Percentiles rank a stretch among this genome's conserved stretches.
Conservation (phyloP, 2,888 invertebrate species). For the Teinopalpus imperialis region DNA sequence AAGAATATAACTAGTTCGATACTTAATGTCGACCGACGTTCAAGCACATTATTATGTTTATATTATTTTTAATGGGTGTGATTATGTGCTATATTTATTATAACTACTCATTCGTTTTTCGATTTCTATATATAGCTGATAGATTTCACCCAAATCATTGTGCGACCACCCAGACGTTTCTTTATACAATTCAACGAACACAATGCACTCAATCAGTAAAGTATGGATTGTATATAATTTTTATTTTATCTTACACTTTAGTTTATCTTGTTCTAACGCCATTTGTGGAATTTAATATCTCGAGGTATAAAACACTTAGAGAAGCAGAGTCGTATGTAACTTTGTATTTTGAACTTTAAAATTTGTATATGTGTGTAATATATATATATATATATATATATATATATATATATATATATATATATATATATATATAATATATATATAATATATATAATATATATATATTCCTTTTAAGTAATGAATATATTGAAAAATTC, state of each 20-base stretch:
- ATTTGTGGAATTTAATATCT: too few relatives aligned
- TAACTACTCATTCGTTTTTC: neutral
- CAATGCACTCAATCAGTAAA: neutral
- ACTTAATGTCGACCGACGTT: slow-evolving; percentile 9
- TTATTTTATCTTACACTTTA: slow-evolving; percentile 1
- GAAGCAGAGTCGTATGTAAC: too few relatives aligned
- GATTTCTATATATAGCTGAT: slow-evolving; percentile 1
- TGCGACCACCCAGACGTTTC: slow-evolving; percentile 4
- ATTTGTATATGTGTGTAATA: too few relatives aligned
- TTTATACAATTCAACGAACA: neutral
- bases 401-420: too few relatives aligned
- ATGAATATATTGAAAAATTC: too few relatives aligned
- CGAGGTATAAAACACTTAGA: too few relatives aligned
- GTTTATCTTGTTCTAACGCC: slow-evolving; percentile 9
- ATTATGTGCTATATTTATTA: too few relatives aligned
- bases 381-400: too few relatives aligned
- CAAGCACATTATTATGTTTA: slow-evolving; percentile 3
- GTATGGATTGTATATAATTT: neutral
- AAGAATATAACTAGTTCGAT: neutral
- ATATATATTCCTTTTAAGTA: too few relatives aligned
- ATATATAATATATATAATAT: too few relatives aligned
- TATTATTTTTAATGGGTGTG: neutral
- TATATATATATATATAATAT: too few relatives aligned
- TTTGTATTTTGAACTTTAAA: too few relatives aligned
- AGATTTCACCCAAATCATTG: slow-evolving; percentile 3